Conservation (phyloP, 1,140 invertebrate genomes). For the Eumaeus atala region DNA sequence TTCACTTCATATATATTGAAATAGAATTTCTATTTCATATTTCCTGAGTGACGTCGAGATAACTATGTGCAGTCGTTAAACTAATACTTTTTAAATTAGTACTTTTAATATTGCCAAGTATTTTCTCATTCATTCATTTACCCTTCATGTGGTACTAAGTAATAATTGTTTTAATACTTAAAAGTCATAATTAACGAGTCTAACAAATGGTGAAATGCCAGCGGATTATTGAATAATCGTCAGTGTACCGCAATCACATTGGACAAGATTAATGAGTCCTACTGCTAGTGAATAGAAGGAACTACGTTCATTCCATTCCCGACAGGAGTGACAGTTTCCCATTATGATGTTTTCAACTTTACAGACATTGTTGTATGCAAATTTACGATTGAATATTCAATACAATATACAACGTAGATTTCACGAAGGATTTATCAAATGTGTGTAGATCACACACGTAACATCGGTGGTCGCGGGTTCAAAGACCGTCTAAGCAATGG, state of each 20-base stretch:
- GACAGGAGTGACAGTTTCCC: constrained; percentile 30
- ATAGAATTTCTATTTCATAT: too few species aligned
- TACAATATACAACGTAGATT: background rate
- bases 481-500: too few species aligned
- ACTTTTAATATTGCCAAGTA: too few species aligned
- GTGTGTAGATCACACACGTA: too few species aligned
- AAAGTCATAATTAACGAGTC: background rate
- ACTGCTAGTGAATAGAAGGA: constrained; percentile 42
- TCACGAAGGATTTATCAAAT: background rate
- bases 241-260: constrained; percentile 47
- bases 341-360: constrained; percentile 14
- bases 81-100: too few species aligned
- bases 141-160: too few species aligned
- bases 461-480: too few species aligned
- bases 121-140: too few species aligned
- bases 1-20: too few species aligned
- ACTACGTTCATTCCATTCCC: constrained; percentile 38
- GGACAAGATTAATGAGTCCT: constrained; percentile 51
- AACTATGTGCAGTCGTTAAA: too few species aligned
- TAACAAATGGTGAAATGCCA: constrained; percentile 10
- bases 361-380: constrained; percentile 7
- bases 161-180: background rate
- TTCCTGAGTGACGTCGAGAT: too few species aligned
- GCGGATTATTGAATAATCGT: constrained; percentile 44
- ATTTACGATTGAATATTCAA: constrained; percentile 5